Evolutionary conservation across 2,797 vertebrate species (phyloP).

Genomic region (Ctenopoma multispine): DNA sequence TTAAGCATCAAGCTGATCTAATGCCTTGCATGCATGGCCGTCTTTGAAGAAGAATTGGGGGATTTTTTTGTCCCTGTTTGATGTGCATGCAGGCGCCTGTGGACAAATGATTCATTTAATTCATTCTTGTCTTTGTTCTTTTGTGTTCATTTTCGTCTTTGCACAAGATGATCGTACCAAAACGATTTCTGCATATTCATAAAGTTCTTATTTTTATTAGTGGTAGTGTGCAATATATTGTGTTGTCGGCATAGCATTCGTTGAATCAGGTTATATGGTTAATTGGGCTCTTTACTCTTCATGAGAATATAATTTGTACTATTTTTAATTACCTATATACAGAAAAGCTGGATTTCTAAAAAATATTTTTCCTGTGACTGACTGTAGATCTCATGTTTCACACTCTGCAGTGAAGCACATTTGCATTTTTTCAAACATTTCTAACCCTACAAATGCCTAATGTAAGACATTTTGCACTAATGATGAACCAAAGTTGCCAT

Average conservation of each 20-base stretch:
- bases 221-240: slow-evolving; percentile 12
- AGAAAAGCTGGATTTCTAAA: background rate
- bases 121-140: slow-evolving; percentile 62
- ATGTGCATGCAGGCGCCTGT: slow-evolving; percentile 68
- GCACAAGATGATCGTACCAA: slow-evolving; percentile 36
- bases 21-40: slow-evolving; percentile 58
- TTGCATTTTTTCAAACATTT: slow-evolving; percentile 16
- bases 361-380: background rate
- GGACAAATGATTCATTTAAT: slow-evolving; percentile 70
- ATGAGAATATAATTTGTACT: background rate
- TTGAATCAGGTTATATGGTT: slow-evolving; percentile 18
- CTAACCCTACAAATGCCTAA: background rate
- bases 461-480: slow-evolving; percentile 25
- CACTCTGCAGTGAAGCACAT: background rate
- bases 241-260: background rate
- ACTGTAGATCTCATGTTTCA: background rate
- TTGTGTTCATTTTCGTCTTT: slow-evolving; percentile 55
- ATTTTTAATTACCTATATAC: slow-evolving; percentile 6
- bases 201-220: slow-evolving; percentile 26
- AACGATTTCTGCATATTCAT: slow-evolving; percentile 53
- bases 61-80: slow-evolving; percentile 63
- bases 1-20: slow-evolving; percentile 58
- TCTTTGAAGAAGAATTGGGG: slow-evolving; percentile 72
- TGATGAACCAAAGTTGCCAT: slow-evolving; percentile 18
- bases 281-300: slow-evolving; percentile 21